Base-by-base conservation (phyloP, 2,797 vertebrate genomes). In the Sebastes taczanowskii region DNA sequence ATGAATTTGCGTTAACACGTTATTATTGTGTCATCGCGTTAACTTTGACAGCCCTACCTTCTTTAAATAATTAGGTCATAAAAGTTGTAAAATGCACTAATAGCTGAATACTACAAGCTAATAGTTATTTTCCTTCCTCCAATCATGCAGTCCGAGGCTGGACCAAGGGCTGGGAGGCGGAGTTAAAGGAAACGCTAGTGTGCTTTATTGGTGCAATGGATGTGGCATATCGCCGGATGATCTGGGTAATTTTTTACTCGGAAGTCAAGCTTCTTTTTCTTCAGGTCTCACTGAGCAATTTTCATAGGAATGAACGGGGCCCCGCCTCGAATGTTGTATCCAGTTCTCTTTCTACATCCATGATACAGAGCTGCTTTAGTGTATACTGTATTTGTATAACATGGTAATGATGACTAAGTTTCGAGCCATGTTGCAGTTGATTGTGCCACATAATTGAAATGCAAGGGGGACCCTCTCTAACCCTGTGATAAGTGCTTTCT, bases 371-470 rank as follows among this genome's bases (percentile, higher is more conserved):
- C 52, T 53, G 52, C 10, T 53, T n/a, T 22, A 53, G 52, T 22
- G n/a, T 20, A 18, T 68, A 20, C 62, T 58, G 3, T 61, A 27
- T 78, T 74, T 71, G 46, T 71, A 30, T 73, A 4, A 86, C 69
- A 77, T 70, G 11, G 1, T 76, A 78, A 79, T 78, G 13, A 74
- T 52, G 22, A 34, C 46, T 77, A 27, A 34, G 46, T 76, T 82
- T 73, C 71, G n/a, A 77, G 52, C 52, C 25, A 16, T 64, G 70
- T 27, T 65, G 52, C 71, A 65, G 22, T 58, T 67, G 59, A 52
- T 52, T 34, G 38, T 49, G 65, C 46, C 7, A 42, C 66, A 70
- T 87, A 71, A 90, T 80, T 92, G 25, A 88, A 89, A 88, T 90
- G 81, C 83, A 81, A 49, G 20, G n/a, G 23, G 73, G 46, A 65